Conservation (phyloP, 92 coral and sea anemone species). For the Actinostola sp. region DNA sequence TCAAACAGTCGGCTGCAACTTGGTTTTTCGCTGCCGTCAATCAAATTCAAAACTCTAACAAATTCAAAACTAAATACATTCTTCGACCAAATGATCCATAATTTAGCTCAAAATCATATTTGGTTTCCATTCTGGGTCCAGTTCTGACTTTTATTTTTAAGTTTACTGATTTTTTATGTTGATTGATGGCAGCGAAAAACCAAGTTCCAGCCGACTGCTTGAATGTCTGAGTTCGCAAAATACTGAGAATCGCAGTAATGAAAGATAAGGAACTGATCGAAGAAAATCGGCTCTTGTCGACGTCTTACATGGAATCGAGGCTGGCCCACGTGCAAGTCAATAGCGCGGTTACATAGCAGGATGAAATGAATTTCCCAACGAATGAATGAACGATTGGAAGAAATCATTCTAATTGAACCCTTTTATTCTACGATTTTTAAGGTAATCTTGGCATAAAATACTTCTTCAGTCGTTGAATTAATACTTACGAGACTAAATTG, state of each 20-base stretch:
- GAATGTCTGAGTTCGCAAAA: too few species aligned
- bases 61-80: too few species aligned
- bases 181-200: too few species aligned
- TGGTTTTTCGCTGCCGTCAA: too few species aligned
- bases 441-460: slow-evolving; percentile 22
- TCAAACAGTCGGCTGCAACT: too few species aligned
- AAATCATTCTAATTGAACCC: slow-evolving; percentile 12
- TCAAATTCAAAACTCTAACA: too few species aligned
- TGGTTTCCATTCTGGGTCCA: too few species aligned
- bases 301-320: slow-evolving; percentile 43
- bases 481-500: not conserved
- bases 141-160: too few species aligned
- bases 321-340: slow-evolving; percentile 57
- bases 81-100: too few species aligned
- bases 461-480: not conserved
- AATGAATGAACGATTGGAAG: slow-evolving; percentile 37
- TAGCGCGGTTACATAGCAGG: slow-evolving; percentile 58
- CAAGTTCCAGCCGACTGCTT: too few species aligned
- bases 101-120: too few species aligned
- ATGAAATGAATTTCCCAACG: slow-evolving; percentile 3
- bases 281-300: not conserved
- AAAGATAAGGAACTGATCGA: not conserved
- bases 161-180: too few species aligned
- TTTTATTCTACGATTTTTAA: slow-evolving; percentile 27
- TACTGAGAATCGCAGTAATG: not conserved